Conservation (phyloP, 2,113 vertebrate genomes). For the Pleuronectes platessa region DNA sequence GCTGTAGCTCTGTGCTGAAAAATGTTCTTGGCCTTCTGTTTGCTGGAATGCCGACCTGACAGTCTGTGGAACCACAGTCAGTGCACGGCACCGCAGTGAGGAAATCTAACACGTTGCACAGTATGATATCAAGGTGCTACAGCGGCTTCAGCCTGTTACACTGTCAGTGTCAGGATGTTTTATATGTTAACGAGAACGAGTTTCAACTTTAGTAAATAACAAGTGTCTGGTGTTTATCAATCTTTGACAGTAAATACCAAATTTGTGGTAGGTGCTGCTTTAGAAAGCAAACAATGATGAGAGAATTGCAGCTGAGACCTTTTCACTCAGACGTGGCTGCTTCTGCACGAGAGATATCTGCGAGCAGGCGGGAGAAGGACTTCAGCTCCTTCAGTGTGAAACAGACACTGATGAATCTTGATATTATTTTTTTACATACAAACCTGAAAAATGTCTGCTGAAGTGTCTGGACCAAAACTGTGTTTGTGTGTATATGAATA, state of each 20-base stretch:
- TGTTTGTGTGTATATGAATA: background rate
- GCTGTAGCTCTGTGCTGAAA: slow-evolving; percentile 4
- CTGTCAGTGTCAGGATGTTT: background rate
- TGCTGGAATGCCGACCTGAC: background rate
- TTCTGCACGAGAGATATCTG: background rate
- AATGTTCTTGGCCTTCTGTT: background rate
- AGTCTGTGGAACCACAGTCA: background rate
- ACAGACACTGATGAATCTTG: slow-evolving; percentile 2
- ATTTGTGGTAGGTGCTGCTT: background rate
- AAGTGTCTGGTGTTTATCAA: slow-evolving; percentile 2
- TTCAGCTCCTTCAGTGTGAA: background rate
- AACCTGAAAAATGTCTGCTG: no score
- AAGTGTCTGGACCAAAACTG: background rate
- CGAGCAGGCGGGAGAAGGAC: background rate
- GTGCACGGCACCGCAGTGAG: background rate
- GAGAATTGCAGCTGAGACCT: slow-evolving; percentile 3
- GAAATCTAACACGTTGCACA: background rate
- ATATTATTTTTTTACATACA: background rate
- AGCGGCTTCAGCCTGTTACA: background rate
- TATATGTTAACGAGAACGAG: no score
- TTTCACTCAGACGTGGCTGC: background rate
- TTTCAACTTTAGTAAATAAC: background rate
- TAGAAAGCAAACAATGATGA: background rate
- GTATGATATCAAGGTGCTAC: background rate
- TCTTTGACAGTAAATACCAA: background rate